Evolutionary conservation across 2,888 invertebrate species (phyloP).

Genomic region (Hecatera dysodea): DNA sequence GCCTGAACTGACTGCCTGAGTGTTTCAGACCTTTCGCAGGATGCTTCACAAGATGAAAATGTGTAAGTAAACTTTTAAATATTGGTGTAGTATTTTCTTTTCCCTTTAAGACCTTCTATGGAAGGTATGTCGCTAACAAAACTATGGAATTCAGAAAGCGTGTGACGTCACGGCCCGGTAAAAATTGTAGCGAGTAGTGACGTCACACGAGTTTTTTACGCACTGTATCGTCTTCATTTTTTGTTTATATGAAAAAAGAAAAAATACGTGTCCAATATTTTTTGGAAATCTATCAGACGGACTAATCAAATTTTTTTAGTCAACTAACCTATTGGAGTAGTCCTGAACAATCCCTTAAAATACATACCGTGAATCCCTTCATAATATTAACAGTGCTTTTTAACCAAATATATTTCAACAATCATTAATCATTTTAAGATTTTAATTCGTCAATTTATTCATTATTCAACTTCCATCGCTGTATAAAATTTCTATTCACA

Average conservation of each 20-base stretch:
- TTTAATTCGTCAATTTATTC: neutral
- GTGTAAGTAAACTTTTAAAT: constrained; percentile 27
- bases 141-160: neutral
- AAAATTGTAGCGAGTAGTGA: too few relatives aligned
- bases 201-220: too few relatives aligned
- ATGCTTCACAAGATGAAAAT: neutral
- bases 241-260: too few relatives aligned
- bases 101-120: neutral
- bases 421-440: neutral
- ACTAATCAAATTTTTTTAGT: too few relatives aligned
- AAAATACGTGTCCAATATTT: too few relatives aligned
- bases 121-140: neutral
- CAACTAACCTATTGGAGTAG: constrained; percentile 2
- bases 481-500: constrained; percentile 5
- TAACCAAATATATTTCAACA: neutral
- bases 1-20: constrained; percentile 16
- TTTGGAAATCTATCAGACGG: too few relatives aligned
- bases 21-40: constrained; percentile 11
- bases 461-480: neutral
- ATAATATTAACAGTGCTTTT: neutral
- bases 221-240: too few relatives aligned
- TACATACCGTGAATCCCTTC: neutral
- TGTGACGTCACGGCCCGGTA: too few relatives aligned
- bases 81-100: constrained; percentile 11
- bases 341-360: neutral